Conservation (phyloP, 2,797 vertebrate genomes). For the Poeciliopsis paucimaculata region DNA sequence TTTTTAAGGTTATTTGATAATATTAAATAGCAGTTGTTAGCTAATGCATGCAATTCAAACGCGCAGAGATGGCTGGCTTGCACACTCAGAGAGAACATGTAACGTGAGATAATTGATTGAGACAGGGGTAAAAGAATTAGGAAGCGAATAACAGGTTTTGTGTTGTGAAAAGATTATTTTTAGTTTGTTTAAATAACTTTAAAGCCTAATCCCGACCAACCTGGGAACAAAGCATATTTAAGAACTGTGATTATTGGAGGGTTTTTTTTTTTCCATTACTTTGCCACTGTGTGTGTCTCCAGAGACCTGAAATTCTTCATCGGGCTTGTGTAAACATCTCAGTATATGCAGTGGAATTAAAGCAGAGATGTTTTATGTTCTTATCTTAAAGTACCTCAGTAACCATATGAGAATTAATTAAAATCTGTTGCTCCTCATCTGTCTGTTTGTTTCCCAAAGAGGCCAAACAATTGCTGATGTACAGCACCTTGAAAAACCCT, state of each 20-base stretch:
- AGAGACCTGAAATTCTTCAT: constrained; percentile 5
- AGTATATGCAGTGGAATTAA: neutral
- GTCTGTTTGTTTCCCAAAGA: neutral
- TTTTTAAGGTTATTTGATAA: neutral
- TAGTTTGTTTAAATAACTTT: constrained; percentile 13
- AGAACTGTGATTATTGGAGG: constrained; percentile 10
- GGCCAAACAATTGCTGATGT: neutral
- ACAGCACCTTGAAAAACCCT: neutral
- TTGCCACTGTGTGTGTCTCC: constrained; percentile 3
- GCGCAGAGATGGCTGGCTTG: neutral
- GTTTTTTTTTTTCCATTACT: neutral
- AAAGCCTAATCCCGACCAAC: constrained; percentile 16
- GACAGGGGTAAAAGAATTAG: neutral
- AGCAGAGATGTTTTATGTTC: constrained; percentile 3
- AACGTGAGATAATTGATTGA: neutral
- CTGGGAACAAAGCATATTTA: constrained; percentile 4
- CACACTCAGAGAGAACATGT: neutral
- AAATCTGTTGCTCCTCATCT: constrained; percentile 6
- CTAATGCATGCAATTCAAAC: neutral
- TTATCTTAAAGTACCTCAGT: constrained; percentile 9
- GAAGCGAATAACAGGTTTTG: constrained; percentile 2
- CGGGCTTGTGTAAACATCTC: constrained; percentile 10
- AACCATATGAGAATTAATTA: neutral
- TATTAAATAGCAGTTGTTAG: neutral
- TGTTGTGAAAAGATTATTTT: constrained; percentile 1